Evolutionary conservation across 1,140 invertebrate species (phyloP).

Genomic region (Drosophila biarmipes): DNA sequence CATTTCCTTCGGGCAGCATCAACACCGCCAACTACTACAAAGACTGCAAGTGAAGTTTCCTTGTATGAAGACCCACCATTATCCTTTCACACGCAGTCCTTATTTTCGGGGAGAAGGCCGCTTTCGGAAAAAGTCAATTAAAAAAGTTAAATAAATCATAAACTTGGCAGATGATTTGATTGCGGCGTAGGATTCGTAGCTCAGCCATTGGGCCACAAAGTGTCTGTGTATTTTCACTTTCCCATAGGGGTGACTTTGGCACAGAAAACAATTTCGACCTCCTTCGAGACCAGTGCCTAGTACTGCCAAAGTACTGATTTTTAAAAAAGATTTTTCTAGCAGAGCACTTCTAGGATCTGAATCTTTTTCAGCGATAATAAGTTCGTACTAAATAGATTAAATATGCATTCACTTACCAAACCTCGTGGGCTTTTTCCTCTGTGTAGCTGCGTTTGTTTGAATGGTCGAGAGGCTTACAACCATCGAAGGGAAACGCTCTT

Average conservation of each 20-base stretch:
- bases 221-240: slow-evolving; percentile 39
- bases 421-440: not conserved
- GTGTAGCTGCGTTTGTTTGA: slow-evolving; percentile 17
- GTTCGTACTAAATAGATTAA: no score
- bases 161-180: slow-evolving; percentile 84
- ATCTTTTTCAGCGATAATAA: no score
- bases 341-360: no score
- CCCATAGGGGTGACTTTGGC: slow-evolving; percentile 8
- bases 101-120: slow-evolving; percentile 28
- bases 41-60: slow-evolving; percentile 70
- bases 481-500: slow-evolving; percentile 47
- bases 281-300: no score
- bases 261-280: not conserved
- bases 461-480: slow-evolving; percentile 63
- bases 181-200: slow-evolving; percentile 73
- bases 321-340: no score
- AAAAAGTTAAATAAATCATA: slow-evolving; percentile 85
- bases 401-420: not conserved
- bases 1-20: slow-evolving; percentile 54
- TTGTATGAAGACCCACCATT: slow-evolving; percentile 73
- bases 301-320: not conserved
- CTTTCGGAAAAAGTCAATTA: slow-evolving; percentile 84
- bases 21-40: slow-evolving; percentile 11
- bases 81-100: slow-evolving; percentile 81
- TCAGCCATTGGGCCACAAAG: slow-evolving; percentile 51